These are phyloP conservation scores for Erannis defoliaria DNA, from an alignment of 2,888 invertebrate genomes.

Conservation along the genomic window DNA sequence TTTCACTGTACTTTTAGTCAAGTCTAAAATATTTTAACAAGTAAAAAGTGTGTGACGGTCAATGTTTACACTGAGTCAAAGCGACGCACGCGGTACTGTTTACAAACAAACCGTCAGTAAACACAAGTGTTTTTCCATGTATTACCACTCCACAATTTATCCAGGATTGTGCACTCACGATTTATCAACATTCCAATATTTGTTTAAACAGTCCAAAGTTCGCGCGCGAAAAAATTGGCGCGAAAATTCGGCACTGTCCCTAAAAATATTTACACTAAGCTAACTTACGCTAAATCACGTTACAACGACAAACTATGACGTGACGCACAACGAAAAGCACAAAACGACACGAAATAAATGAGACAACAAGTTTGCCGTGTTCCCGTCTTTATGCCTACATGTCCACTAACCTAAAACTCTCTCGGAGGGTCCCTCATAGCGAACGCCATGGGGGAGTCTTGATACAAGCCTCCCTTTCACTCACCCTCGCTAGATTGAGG, in stretches of 20 bases:
- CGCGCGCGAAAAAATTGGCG: constrained; percentile 42
- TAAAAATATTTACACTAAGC: constrained; percentile 55
- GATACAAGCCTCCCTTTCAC: constrained; percentile 82
- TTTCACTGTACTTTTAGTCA: constrained; percentile 44
- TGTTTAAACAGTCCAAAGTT: constrained; percentile 46
- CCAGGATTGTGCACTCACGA: constrained; percentile 45
- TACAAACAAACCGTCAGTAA: constrained; percentile 76
- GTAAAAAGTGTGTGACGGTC: constrained; percentile 54
- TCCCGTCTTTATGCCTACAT: constrained; percentile 87
- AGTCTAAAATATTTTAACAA: constrained; percentile 50
- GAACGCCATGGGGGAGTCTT: constrained; percentile 82
- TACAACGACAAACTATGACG: constrained; percentile 83
- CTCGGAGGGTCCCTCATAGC: constrained; percentile 78
- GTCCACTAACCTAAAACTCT: constrained; percentile 87
- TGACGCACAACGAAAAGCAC: constrained; percentile 85
- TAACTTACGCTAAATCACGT: constrained; percentile 65
- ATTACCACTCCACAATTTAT: constrained; percentile 48
- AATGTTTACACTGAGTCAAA: constrained; percentile 62
- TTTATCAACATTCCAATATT: constrained; percentile 49
- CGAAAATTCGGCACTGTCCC: constrained; percentile 46
- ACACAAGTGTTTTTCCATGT: constrained; percentile 59
- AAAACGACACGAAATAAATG: constrained; percentile 86
- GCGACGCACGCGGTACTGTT: constrained; percentile 77
- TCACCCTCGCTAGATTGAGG: constrained; percentile 76
- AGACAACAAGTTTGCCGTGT: constrained; percentile 87